These are phyloP conservation scores for Loxodonta africana DNA, from an alignment of 2,113 vertebrate genomes.

Conservation along the genomic window DNA sequence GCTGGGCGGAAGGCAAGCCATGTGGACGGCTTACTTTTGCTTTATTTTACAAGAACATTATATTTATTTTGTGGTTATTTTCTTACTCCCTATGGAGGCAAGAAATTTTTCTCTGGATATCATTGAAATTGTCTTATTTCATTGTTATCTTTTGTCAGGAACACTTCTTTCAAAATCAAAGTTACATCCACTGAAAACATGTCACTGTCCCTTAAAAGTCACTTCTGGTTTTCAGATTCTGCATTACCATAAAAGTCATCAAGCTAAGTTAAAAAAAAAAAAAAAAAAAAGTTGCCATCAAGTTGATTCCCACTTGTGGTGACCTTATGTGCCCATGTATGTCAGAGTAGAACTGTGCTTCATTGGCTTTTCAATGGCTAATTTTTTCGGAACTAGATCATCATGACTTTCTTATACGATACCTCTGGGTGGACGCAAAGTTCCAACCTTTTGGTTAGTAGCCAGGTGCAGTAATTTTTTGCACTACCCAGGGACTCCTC, in stretches of 20 bases:
- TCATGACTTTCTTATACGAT: too few relatives aligned
- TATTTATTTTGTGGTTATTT: not conserved
- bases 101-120: not conserved
- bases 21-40: not conserved
- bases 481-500: too few relatives aligned
- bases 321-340: not conserved
- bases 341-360: not conserved
- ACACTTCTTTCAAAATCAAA: conserved; percentile 8
- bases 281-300: not conserved
- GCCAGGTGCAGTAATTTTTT: too few relatives aligned
- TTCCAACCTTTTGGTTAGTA: too few relatives aligned
- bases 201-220: not conserved
- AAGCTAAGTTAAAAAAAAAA: not conserved
- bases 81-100: not conserved
- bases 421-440: too few relatives aligned
- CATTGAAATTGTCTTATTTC: not conserved
- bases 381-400: not conserved
- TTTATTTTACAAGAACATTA: conserved; percentile 22
- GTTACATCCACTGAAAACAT: not conserved
- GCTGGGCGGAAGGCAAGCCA: not conserved
- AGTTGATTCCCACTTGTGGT: not conserved
- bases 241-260: not conserved
- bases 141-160: not conserved
- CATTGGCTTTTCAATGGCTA: not conserved
- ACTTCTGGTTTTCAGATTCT: not conserved